Evolutionary conservation across 2,797 vertebrate genomes (phyloP).

Genomic region (Potorous gilbertii): DNA sequence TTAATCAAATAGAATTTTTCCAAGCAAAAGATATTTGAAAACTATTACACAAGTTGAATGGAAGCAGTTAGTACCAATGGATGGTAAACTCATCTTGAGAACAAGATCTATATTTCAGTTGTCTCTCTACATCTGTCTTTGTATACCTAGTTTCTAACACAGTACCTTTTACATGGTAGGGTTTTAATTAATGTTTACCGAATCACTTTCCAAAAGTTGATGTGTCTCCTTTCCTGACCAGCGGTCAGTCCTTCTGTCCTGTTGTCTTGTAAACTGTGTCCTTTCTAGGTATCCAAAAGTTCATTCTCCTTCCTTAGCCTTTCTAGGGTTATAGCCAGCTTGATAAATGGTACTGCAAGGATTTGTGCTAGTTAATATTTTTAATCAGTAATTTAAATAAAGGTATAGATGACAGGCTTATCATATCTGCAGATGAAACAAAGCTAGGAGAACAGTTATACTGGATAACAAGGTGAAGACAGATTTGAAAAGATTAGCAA

Average conservation of each 20-base stretch:
- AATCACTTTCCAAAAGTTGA: background rate
- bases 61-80: too few relatives aligned
- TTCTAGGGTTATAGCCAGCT: background rate
- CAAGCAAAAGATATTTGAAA: too few relatives aligned
- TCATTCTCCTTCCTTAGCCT: background rate
- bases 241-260: background rate
- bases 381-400: background rate
- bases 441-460: background rate
- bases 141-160: too few relatives aligned
- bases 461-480: background rate
- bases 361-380: background rate
- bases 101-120: too few relatives aligned
- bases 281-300: background rate
- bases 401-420: background rate
- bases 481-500: background rate
- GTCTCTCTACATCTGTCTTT: too few relatives aligned
- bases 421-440: background rate
- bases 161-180: background rate
- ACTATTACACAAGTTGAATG: too few relatives aligned
- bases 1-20: too few relatives aligned
- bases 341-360: background rate
- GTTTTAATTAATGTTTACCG: background rate
- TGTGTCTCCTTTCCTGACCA: background rate
- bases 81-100: too few relatives aligned
- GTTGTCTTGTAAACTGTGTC: background rate